Evolutionary conservation across 1,140 invertebrate genomes (phyloP), one percentile per base, ranked within the genome.

Genomic region (Monochamus saltuarius): DNA sequence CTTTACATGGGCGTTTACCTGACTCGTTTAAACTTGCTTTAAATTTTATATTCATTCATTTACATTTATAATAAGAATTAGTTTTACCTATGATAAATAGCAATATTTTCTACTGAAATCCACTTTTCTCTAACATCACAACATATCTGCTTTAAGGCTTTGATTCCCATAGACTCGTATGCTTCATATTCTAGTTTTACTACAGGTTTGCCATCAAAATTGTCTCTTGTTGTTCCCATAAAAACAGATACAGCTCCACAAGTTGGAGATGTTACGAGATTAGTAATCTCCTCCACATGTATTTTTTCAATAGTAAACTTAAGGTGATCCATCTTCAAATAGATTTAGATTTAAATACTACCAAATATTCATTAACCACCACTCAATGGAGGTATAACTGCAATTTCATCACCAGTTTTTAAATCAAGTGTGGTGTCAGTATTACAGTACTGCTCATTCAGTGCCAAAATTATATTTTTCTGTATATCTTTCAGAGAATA

Each of bases 171-270:
- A 43, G 85, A 78, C 65, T 92, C 87, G 78, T 97, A 98, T 0
- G 94, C 92, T 82, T 98, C 95, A 81, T 98, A 98, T 74, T 94
- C 89, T 39, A 98, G 79, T 53, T 83, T 82, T 7, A 88, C 49
- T 11, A 98, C 94, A 77, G 84, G 85, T 82, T 92, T 92, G 16
- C 86, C 86, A 61, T 95, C 85, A 81, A 95, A 96, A 76, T 89
- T 88, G 78, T 97, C 87, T 72, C 95, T 82, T 8, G 95, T 98
- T 16, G 90, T 96, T 1, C 95, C 95, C 56, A 96, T 83, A 80
- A 98, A 98, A 36, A 92, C 75, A 3, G 92, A 93, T 17, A 92
- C 83, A 7, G 94, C 95, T 39, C 95, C 95, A 79, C 91, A 96
- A 45, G 82, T 83, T 51, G 88, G 80, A 40, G 88, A 85, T 11